Evolutionary conservation across 2,797 vertebrate genomes (phyloP).

Genomic region (Enteromius afrohamiltoni): DNA sequence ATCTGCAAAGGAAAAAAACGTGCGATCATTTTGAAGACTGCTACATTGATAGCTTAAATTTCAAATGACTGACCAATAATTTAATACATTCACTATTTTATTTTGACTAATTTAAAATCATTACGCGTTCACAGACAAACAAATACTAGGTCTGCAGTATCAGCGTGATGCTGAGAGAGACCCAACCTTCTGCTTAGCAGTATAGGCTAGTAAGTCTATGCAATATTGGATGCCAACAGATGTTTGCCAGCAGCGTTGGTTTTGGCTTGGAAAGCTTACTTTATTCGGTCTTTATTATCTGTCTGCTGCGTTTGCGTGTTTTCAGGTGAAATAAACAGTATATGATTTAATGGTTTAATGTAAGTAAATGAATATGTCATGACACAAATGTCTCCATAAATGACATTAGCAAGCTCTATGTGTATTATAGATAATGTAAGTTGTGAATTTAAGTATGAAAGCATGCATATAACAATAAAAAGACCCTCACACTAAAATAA

Average conservation of each 20-base stretch:
- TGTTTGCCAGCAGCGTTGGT: constrained; percentile 71
- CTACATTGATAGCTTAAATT: not conserved
- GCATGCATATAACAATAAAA: not conserved
- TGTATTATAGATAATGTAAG: not conserved
- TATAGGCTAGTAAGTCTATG: not conserved
- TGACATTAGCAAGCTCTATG: not conserved
- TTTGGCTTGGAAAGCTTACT: constrained; percentile 71
- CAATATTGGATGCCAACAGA: constrained; percentile 59
- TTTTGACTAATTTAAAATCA: not conserved
- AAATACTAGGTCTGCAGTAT: not conserved
- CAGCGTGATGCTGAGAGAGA: constrained; percentile 30
- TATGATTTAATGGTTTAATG: not conserved
- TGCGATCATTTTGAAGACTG: not conserved
- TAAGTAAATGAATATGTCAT: not conserved
- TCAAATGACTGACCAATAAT: not conserved
- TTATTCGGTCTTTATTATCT: constrained; percentile 33
- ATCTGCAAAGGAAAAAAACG: not conserved
- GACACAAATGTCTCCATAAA: not conserved
- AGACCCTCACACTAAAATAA: not conserved
- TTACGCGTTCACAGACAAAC: not conserved
- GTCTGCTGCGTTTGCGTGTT: constrained; percentile 65
- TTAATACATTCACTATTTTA: not conserved
- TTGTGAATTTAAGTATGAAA: not conserved
- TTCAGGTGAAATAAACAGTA: constrained; percentile 13
- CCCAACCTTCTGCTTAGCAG: not conserved